Percentiles rank a stretch among this genome's conserved stretches.
Conservation (phyloP, 1,140 invertebrate species). For the Tyrophagus putrescentiae region DNA sequence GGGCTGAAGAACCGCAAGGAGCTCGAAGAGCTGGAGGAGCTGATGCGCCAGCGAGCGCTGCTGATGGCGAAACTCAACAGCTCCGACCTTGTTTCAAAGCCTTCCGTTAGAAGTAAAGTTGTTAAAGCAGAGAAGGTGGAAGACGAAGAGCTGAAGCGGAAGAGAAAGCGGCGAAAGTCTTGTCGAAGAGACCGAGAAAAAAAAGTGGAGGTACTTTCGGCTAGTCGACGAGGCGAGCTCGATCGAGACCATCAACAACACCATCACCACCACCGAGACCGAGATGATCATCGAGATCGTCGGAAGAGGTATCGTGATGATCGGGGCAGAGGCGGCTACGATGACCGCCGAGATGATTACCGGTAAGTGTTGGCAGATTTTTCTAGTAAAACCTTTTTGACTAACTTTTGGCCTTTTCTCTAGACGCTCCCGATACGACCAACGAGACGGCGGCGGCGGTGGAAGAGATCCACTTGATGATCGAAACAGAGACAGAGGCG, state of each 20-base stretch:
- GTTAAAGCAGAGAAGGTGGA: background rate
- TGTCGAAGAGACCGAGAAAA: background rate
- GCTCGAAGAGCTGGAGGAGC: slow-evolving; percentile 11
- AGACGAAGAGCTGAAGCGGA: background rate
- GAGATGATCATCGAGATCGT: too few relatives aligned
- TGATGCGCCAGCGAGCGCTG: slow-evolving; percentile 11
- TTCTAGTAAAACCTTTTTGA: slow-evolving; percentile 29
- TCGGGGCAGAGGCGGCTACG: background rate
- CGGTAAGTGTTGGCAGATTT: background rate
- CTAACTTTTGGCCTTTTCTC: slow-evolving; percentile 1
- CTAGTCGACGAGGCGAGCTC: too few relatives aligned
- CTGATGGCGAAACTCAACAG: slow-evolving; percentile 16
- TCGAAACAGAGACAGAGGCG: too few relatives aligned
- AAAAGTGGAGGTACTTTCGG: background rate
- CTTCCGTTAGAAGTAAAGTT: too few relatives aligned
- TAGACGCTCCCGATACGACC: background rate
- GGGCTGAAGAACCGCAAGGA: too few relatives aligned
- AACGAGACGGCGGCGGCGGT: background rate
- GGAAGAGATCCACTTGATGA: slow-evolving; percentile 10
- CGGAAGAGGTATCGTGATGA: background rate
- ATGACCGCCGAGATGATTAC: background rate
- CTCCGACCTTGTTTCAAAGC: too few relatives aligned
- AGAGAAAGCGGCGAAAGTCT: background rate
- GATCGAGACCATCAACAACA: too few relatives aligned
- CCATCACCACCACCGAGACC: too few relatives aligned